Evolutionary conservation across 2,888 invertebrate species (phyloP).

Genomic region (Latheticus oryzae): DNA sequence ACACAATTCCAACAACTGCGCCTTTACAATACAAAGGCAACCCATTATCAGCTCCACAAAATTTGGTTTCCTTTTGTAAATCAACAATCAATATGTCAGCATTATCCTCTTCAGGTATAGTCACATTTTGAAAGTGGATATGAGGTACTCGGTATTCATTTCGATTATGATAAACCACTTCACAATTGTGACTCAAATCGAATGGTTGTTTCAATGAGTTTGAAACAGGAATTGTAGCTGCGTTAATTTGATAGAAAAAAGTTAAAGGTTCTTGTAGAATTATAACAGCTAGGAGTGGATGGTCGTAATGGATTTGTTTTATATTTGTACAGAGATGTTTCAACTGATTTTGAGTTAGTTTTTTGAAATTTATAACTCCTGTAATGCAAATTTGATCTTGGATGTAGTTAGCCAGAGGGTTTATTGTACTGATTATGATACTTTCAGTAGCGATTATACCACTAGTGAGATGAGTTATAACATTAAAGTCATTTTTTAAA

Average conservation of each 20-base stretch:
- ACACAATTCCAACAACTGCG: slow-evolving; percentile 12
- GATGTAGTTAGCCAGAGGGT: slow-evolving; percentile 1
- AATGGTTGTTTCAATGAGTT: not conserved
- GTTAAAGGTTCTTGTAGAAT: not conserved
- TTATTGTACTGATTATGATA: slow-evolving; percentile 3
- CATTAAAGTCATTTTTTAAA: not conserved
- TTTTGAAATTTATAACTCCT: too few species aligned
- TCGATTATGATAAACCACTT: slow-evolving; percentile 7
- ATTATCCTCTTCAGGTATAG: not conserved
- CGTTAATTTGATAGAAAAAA: slow-evolving; percentile 10
- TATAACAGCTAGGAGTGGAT: too few species aligned
- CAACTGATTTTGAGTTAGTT: too few species aligned
- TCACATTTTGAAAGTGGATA: not conserved
- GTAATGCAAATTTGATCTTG: too few species aligned
- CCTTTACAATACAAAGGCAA: slow-evolving; percentile 10
- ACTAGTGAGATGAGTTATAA: slow-evolving; percentile 1
- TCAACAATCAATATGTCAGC: too few species aligned
- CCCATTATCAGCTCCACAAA: slow-evolving; percentile 6
- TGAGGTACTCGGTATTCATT: too few species aligned
- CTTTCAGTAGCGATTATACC: slow-evolving; percentile 5
- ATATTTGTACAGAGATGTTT: too few species aligned
- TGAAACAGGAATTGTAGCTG: slow-evolving; percentile 4
- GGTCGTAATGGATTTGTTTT: too few species aligned
- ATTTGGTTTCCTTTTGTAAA: not conserved
- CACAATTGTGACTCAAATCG: not conserved